A percentile compares a stretch with the other conserved stretches of the same genome.
These are phyloP conservation scores for Hassar affinis DNA, from an alignment of 2,113 vertebrate genomes.

Conservation along the genomic window DNA sequence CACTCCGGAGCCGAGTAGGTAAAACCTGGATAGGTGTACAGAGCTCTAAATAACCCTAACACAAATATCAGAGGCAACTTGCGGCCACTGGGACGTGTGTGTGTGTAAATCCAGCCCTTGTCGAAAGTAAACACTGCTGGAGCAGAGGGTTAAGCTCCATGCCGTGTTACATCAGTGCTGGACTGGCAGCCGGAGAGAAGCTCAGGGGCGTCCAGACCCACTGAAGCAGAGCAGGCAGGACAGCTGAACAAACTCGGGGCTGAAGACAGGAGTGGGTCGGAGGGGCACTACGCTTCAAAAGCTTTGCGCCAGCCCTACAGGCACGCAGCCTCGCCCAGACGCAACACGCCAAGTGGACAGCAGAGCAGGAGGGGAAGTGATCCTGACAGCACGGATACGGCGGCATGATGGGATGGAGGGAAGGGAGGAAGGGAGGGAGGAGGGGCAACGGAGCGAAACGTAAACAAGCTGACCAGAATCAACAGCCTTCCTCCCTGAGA, in stretches of 20 bases:
- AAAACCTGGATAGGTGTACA: background rate
- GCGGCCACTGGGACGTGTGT: background rate
- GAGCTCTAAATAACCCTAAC: conserved; percentile 26
- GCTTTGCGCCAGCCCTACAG: conserved; percentile 32
- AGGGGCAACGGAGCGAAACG: conserved; percentile 23
- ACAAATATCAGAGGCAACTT: conserved; percentile 43
- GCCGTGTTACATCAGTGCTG: conserved; percentile 38
- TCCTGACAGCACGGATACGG: conserved; percentile 43
- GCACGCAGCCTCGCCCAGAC: conserved; percentile 18
- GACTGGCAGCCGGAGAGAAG: conserved; percentile 36
- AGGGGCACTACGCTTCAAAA: conserved; percentile 49
- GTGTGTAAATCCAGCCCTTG: conserved; percentile 33
- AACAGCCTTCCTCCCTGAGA: conserved; percentile 30
- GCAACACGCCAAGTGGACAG: conserved; percentile 36
- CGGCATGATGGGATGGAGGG: conserved; percentile 22
- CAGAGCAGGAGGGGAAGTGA: conserved; percentile 28
- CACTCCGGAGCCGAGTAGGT: background rate
- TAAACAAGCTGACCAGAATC: conserved; percentile 49
- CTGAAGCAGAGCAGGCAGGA: conserved; percentile 49
- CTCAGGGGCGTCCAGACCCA: conserved; percentile 12
- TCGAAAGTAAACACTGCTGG: conserved; percentile 47
- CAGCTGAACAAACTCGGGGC: conserved; percentile 54
- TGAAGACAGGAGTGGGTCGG: conserved; percentile 32
- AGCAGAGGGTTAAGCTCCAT: conserved; percentile 45
- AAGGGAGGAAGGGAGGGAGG: conserved; percentile 5